Conservation (phyloP, 37 sponge, comb jelly and placozoan genomes). For the Ianthella basta region DNA sequence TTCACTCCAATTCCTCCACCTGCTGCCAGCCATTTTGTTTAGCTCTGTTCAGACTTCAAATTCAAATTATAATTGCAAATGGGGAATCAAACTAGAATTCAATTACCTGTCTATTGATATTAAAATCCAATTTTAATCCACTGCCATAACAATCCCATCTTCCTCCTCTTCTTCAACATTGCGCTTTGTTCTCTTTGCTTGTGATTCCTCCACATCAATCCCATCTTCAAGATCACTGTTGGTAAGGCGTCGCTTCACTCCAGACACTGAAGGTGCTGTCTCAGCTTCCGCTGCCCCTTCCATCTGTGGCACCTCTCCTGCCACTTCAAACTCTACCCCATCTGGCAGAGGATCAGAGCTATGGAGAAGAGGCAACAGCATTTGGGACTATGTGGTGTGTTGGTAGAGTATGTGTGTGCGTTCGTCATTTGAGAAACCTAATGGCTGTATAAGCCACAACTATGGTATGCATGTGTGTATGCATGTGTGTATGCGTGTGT, state of each 20-base stretch:
- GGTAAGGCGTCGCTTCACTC: background rate
- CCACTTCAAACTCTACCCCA: constrained; percentile 65
- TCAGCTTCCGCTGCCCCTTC: background rate
- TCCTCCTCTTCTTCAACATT: background rate
- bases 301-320: constrained; percentile 22
- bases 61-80: too few species aligned
- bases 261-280: background rate
- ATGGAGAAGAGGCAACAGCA: background rate
- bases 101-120: too few species aligned
- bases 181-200: constrained; percentile 12
- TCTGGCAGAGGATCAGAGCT: constrained; percentile 50
- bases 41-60: too few species aligned
- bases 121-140: too few species aligned
- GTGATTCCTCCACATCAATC: background rate
- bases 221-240: background rate
- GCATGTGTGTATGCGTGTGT: too few species aligned
- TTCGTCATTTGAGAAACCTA: too few species aligned
- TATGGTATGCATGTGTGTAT: background rate
- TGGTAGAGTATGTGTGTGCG: too few species aligned
- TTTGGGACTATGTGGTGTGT: too few species aligned
- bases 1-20: constrained; percentile 12
- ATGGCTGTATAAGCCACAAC: background rate
- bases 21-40: background rate
- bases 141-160: background rate
- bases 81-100: too few species aligned